phyloP scores from a whole-genome alignment of 2,888 invertebrate species.

The Phasia obesa region DNA sequence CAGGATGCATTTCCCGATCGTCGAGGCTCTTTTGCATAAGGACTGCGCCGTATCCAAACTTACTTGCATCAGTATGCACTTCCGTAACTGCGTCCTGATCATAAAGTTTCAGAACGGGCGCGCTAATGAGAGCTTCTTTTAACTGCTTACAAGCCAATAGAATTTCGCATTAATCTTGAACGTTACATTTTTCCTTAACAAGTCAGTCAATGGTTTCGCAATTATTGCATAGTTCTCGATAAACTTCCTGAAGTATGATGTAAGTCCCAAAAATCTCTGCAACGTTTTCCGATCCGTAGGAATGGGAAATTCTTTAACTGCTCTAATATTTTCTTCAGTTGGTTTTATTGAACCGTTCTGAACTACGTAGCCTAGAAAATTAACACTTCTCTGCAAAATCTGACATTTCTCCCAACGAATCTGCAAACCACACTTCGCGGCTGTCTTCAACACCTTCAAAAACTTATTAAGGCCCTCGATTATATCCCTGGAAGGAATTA shows the following conservation, averaged over 20 bases:
- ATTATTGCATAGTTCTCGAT: too few species aligned
- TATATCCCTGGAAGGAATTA: slow-evolving; percentile 58
- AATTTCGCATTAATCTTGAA: slow-evolving; percentile 60
- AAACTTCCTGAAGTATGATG: slow-evolving; percentile 61
- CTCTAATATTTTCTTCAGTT: slow-evolving; percentile 50
- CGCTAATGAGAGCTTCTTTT: slow-evolving; percentile 47
- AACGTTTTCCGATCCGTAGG: slow-evolving; percentile 50
- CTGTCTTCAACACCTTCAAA: slow-evolving; percentile 21
- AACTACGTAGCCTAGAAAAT: slow-evolving; percentile 58
- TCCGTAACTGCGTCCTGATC: slow-evolving; percentile 69
- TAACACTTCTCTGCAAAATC: slow-evolving; percentile 38
- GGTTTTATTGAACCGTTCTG: slow-evolving; percentile 62
- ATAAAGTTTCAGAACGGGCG: slow-evolving; percentile 69
- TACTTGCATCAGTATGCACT: slow-evolving; percentile 60
- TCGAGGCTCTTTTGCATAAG: slow-evolving; percentile 68
- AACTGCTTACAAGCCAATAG: slow-evolving; percentile 55
- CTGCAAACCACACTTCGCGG: slow-evolving; percentile 38
- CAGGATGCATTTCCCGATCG: slow-evolving; percentile 35
- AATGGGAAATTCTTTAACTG: slow-evolving; percentile 53
- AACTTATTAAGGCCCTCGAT: slow-evolving; percentile 41
- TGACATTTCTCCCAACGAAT: slow-evolving; percentile 66
- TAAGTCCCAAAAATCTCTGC: slow-evolving; percentile 66
- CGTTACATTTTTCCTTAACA: slow-evolving; percentile 51
- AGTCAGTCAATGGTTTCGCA: slow-evolving; percentile 77
- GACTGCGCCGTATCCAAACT: slow-evolving; percentile 67